phyloP scores from a whole-genome alignment of 2,888 invertebrate genomes.

The Aphodius sticticus region DNA sequence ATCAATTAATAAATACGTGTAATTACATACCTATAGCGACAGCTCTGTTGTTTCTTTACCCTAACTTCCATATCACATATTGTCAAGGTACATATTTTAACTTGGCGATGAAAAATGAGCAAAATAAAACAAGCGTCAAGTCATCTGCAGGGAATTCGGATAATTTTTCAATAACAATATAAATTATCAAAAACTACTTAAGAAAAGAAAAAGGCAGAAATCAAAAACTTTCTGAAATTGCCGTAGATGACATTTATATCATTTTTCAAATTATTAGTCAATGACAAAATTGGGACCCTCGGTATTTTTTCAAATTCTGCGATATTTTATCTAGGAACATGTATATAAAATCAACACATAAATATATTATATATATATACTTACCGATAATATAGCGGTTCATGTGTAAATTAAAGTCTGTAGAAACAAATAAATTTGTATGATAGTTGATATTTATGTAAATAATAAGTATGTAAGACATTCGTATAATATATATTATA shows the following conservation, averaged over 20 bases:
- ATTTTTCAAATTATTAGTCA: neutral
- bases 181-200: neutral
- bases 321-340: constrained; percentile 26
- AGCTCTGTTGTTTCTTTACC: too few species aligned
- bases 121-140: neutral
- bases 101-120: neutral
- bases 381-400: neutral
- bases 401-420: neutral
- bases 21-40: too few species aligned
- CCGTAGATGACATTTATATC: neutral
- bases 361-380: neutral
- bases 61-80: neutral
- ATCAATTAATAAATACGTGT: too few species aligned
- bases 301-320: constrained; percentile 14
- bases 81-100: constrained; percentile 4
- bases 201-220: neutral
- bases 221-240: neutral
- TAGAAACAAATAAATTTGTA: neutral
- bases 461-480: neutral
- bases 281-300: constrained; percentile 4
- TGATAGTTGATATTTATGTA: neutral
- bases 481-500: neutral
- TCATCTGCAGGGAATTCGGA: neutral
- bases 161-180: neutral
- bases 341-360: constrained; percentile 13